Base-by-base conservation (phyloP, 37 sponge, comb jelly and placozoan genomes). In the Cladorhizidae sp. region DNA sequence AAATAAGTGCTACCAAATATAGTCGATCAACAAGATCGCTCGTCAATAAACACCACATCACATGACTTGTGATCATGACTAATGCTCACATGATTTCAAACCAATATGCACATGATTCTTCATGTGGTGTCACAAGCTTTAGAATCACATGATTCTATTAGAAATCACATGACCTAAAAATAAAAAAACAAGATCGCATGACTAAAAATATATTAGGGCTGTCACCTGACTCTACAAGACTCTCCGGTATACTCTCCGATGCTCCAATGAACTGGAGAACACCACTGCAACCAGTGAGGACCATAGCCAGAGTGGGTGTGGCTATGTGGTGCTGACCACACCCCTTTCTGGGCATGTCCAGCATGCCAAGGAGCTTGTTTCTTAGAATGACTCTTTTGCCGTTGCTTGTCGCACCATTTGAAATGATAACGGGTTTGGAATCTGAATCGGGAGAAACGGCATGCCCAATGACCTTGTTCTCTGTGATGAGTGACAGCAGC, bases 241-340 rank as follows among this genome's bases (percentile, higher is more conserved):
- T 76, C 63, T 76, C 43, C 36, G 77, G 49, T 5, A 76, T 22
- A 18, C 37, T 42, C 11, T n/a, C 64, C 26, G 28, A 36, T 26
- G 1, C 21, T 25, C 58, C 80, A 22, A 51, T 39, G 14, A 80
- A 80, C 80, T 70, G 71, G 14, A 80, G 59, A 21, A 80, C 15
- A 15, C 71, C 80, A 33, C 68, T 70, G 55, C 80, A 80, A 52
- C 71, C 80, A 40, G 57, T 70, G 70, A 80, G 26, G 22, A 80
- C 69, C 59, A 80, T 39, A 0, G 58, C 9, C 38, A 70, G 29
- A n/a, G 51, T 80, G 70, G 80, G 80, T 36, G 68, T 26, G 35
- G 50, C n/a, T 67, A 61, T 43, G 68, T 49, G 49, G 1, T 42
- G 18, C 2, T 64, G 43, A 49, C 39, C 23, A 40, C 64, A 29